Conservation (phyloP, 2,797 vertebrate species). For the Gallinago solitaria region DNA sequence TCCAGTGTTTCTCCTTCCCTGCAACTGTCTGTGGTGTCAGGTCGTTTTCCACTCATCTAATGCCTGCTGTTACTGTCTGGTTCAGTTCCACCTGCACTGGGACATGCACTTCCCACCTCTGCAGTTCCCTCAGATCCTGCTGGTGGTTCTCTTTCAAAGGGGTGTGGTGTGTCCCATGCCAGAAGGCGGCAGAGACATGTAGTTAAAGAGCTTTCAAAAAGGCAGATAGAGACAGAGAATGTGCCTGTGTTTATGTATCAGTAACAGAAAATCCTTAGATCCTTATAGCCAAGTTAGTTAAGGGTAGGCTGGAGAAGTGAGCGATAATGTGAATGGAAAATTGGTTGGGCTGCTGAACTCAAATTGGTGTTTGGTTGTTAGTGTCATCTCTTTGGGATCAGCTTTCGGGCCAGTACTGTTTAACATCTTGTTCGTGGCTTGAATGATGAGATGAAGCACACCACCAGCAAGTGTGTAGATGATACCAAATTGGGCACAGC, state of each 20-base stretch:
- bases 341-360: background rate
- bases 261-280: background rate
- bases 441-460: background rate
- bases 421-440: background rate
- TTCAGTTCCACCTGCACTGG: background rate
- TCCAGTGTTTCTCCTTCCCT: background rate
- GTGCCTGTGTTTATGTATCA: background rate
- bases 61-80: background rate
- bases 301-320: background rate
- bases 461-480: background rate
- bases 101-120: background rate
- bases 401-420: background rate
- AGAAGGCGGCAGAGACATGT: background rate
- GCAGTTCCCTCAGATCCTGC: background rate
- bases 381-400: background rate
- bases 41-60: background rate
- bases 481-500: background rate
- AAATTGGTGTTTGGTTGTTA: background rate
- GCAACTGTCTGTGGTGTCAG: background rate
- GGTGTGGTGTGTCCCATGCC: background rate
- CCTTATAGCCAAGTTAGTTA: background rate
- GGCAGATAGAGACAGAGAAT: background rate
- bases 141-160: background rate
- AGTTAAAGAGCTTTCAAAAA: background rate
- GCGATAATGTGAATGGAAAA: fast-evolving